Evolutionary conservation across 2,888 invertebrate genomes (phyloP).

Genomic region (Orthonevra nobilis): DNA sequence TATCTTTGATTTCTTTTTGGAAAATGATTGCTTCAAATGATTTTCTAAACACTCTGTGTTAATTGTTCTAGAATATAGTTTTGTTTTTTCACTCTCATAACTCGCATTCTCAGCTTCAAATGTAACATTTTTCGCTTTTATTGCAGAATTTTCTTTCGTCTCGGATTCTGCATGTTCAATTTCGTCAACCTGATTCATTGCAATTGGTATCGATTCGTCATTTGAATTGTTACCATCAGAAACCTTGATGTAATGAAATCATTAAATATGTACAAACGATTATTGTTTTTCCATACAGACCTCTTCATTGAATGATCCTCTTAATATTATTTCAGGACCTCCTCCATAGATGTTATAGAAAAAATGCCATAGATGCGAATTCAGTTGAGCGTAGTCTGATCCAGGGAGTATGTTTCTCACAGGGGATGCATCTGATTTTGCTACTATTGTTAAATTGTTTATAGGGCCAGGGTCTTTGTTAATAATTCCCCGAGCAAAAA

Average conservation of each 20-base stretch:
- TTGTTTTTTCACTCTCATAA: slow-evolving; percentile 42
- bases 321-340: slow-evolving; percentile 88
- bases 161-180: background rate
- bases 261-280: too few relatives aligned
- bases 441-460: slow-evolving; percentile 89
- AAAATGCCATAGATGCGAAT: slow-evolving; percentile 92
- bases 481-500: slow-evolving; percentile 89
- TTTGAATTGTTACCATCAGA: slow-evolving; percentile 35
- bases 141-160: slow-evolving; percentile 15
- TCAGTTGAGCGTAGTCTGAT: slow-evolving; percentile 88
- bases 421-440: slow-evolving; percentile 79
- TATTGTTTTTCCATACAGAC: slow-evolving; percentile 67
- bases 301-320: slow-evolving; percentile 75
- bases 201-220: slow-evolving; percentile 22
- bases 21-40: slow-evolving; percentile 28
- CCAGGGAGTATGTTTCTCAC: slow-evolving; percentile 80
- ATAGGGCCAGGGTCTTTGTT: slow-evolving; percentile 92
- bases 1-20: slow-evolving; percentile 48
- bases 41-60: slow-evolving; percentile 41
- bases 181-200: slow-evolving; percentile 30
- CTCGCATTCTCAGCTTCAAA: slow-evolving; percentile 44
- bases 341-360: slow-evolving; percentile 93
- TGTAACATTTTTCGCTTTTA: slow-evolving; percentile 57
- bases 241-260: slow-evolving; percentile 5
- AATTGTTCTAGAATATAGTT: slow-evolving; percentile 43